Evolutionary conservation across 2,797 vertebrate genomes (phyloP), one percentile per base, ranked within the genome.

Genomic region (Poeciliopsis turneri): DNA sequence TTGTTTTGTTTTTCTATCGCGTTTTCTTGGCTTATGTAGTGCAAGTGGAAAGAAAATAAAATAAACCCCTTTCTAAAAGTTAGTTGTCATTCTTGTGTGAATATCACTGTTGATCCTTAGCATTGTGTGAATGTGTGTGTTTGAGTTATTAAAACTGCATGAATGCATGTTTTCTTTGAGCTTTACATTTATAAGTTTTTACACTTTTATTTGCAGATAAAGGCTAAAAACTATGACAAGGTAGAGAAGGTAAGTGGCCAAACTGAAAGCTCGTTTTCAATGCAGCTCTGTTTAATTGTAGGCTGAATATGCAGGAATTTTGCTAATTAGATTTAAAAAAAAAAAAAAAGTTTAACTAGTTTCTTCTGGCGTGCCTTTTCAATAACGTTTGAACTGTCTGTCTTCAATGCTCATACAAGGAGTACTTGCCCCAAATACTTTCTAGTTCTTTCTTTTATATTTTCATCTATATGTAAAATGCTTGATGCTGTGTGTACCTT

Each of bases 201-300:
- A 90, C 92, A 95, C 93, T 96, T 86, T 95, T 84, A 92, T 95
- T 95, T 96, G 82, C 96, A 99, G 98, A 97, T 99, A 95, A 99
- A 99, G 96, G 98, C 97, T 93, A 99, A 99, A 99, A 99, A 99
- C 96, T 99, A 99, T 97, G 98, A 99, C 97, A 99, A 98, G 83
- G 98, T 99, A 95, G 98, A 99, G 95, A 99, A 99, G 98, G 98
- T 99, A 96, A 98, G 98, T 96, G 81, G 76, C 77, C 41, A 59
- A 68, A 77, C 69, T 72, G 72, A 78, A 64, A 46, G 10, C 51
- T 61, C 64, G n/a, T 59, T 8, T 49, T 68, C 45, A 18, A 5
- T 39, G 64, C 39, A 66, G 49, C 57, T 72, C 8, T n/a, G n/a
- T 68, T 51, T 49, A 8, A 57, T 18, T 28, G 55, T 51, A 41